A percentile compares a stretch with the other conserved stretches of the same genome.
phyloP scores from a whole-genome alignment of 92 coral and sea anemone species.

The Pocillopora grandis region DNA sequence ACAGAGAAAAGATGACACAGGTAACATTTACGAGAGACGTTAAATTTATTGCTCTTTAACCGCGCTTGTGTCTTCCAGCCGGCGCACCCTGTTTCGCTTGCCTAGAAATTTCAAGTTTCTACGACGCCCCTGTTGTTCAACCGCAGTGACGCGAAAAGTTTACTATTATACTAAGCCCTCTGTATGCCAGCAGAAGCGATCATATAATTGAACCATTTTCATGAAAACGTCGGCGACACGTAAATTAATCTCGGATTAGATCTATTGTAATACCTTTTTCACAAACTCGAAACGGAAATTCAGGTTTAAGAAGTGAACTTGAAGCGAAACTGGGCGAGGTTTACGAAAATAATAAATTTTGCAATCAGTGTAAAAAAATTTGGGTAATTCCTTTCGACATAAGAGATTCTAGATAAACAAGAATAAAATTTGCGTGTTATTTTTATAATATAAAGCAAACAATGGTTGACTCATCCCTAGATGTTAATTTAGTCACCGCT shows the following conservation, averaged over 20 bases:
- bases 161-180: neutral
- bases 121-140: no score
- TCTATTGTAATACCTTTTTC: neutral
- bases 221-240: neutral
- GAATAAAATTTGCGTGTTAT: no score
- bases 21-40: slow-evolving; percentile 29
- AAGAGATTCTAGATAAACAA: no score
- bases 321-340: neutral
- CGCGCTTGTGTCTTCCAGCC: no score
- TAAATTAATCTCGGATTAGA: neutral
- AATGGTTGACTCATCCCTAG: neutral
- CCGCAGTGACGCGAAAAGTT: neutral
- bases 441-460: neutral
- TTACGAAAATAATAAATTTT: no score
- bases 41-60: neutral
- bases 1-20: slow-evolving; percentile 99
- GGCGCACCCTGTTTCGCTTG: no score
- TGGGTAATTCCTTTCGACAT: no score
- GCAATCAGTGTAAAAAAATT: no score
- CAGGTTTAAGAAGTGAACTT: neutral
- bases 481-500: neutral
- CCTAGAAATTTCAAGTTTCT: no score
- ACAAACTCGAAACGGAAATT: neutral
- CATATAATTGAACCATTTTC: neutral
- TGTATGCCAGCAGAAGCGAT: neutral